Evolutionary conservation across 2,113 vertebrate genomes (phyloP).

Genomic region (Nansenia antarctica): DNA sequence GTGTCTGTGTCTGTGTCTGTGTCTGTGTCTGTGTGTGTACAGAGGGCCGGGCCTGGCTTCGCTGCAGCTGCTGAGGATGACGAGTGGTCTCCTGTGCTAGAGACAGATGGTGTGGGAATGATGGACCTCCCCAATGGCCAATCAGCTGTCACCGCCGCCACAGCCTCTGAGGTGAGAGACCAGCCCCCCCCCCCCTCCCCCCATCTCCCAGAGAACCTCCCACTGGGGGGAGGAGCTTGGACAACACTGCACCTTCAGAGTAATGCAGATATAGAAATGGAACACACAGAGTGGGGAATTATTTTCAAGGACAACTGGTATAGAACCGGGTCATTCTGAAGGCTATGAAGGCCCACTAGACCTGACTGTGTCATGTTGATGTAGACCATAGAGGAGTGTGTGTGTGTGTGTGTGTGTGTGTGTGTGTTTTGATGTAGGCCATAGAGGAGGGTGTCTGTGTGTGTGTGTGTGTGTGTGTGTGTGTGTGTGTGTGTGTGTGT

Average conservation of each 20-base stretch:
- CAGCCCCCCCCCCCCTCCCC: not conserved
- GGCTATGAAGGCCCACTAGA: no score
- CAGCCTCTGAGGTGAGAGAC: slow-evolving; percentile 86
- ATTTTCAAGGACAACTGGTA: no score
- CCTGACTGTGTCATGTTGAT: no score
- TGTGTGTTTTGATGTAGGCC: no score
- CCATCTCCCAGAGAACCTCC: not conserved
- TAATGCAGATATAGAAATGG: no score
- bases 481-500: not conserved
- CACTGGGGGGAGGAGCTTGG: no score
- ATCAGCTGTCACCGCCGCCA: slow-evolving; percentile 77
- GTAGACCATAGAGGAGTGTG: not conserved
- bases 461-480: not conserved
- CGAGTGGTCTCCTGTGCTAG: slow-evolving; percentile 73
- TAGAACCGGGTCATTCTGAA: no score
- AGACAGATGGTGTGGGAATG: slow-evolving; percentile 84
- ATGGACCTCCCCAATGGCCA: slow-evolving; percentile 97
- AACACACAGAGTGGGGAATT: no score
- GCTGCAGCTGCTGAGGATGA: slow-evolving; percentile 73
- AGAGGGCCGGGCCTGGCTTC: slow-evolving; percentile 74
- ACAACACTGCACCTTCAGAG: no score
- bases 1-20: slow-evolving; percentile 11
- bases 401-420: not conserved
- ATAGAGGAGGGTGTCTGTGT: not conserved
- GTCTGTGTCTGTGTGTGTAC: slow-evolving; percentile 24